Evolutionary conservation across 1,140 invertebrate genomes (phyloP).

Genomic region (Cotesia chilonis): DNA sequence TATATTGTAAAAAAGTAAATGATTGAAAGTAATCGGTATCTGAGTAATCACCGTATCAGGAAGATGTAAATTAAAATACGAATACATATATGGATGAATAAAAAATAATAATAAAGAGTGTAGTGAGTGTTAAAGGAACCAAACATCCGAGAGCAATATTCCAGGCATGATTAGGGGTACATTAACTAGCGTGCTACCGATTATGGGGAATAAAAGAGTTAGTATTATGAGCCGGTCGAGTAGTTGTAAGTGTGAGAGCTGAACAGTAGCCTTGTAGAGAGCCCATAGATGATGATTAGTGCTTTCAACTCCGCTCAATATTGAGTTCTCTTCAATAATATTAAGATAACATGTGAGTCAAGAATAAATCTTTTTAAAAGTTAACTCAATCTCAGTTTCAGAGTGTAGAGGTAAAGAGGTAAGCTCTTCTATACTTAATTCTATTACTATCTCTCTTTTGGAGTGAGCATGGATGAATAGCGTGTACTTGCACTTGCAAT

Average conservation of each 20-base stretch:
- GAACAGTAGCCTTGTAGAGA: conserved; percentile 37
- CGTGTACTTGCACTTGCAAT: conserved; percentile 55
- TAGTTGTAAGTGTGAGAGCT: too few relatives aligned
- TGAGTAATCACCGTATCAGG: too few relatives aligned
- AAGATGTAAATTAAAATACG: too few relatives aligned
- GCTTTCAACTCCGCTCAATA: conserved; percentile 42
- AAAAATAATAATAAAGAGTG: conserved; percentile 42
- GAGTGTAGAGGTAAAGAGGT: too few relatives aligned
- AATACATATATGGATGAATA: not conserved
- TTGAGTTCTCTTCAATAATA: conserved; percentile 23
- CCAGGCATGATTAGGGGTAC: conserved; percentile 58
- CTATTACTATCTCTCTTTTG: too few relatives aligned
- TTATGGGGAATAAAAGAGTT: too few relatives aligned
- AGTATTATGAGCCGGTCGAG: too few relatives aligned
- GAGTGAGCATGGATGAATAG: conserved; percentile 36
- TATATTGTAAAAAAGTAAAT: too few relatives aligned
- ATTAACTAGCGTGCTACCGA: conserved; percentile 40
- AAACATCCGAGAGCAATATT: conserved; percentile 44
- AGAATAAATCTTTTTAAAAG: too few relatives aligned
- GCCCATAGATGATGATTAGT: conserved; percentile 59
- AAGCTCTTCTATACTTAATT: too few relatives aligned
- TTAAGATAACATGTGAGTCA: conserved; percentile 48
- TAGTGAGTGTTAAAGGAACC: conserved; percentile 10
- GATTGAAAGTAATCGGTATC: too few relatives aligned
- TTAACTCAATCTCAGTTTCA: conserved; percentile 30